A percentile compares a stretch with the other conserved stretches of the same genome.
Evolutionary conservation across 1,140 invertebrate species (phyloP).

Genomic region (Euwallacea fornicatus): DNA sequence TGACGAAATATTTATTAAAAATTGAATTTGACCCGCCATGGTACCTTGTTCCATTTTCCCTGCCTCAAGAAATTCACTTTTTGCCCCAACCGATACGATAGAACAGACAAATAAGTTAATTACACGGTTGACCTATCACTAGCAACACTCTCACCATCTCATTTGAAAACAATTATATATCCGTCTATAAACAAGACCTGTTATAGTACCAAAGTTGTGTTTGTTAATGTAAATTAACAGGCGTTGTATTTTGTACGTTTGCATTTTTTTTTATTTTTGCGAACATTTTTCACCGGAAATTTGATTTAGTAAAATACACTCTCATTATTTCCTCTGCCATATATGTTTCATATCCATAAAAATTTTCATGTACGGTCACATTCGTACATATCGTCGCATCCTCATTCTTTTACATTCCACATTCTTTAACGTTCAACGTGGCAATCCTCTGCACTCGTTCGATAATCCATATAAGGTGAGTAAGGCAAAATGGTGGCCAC

Average conservation of each 20-base stretch:
- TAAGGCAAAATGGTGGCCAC: too few relatives aligned
- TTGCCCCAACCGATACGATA: too few relatives aligned
- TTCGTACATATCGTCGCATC: too few relatives aligned
- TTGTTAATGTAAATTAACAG: not conserved
- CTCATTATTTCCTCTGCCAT: too few relatives aligned
- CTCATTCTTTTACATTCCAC: too few relatives aligned
- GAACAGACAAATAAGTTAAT: constrained; percentile 3
- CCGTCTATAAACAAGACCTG: not conserved
- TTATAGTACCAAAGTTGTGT: not conserved
- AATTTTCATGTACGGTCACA: too few relatives aligned
- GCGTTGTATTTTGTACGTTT: not conserved
- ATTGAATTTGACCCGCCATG: not conserved
- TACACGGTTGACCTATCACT: constrained; percentile 5
- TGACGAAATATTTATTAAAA: too few relatives aligned
- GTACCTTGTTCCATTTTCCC: not conserved
- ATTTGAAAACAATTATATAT: constrained; percentile 12
- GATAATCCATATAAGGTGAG: too few relatives aligned
- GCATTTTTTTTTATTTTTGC: not conserved
- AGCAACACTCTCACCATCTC: not conserved
- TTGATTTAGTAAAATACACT: too few relatives aligned
- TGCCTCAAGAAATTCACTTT: not conserved
- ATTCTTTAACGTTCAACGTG: too few relatives aligned
- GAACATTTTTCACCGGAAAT: not conserved
- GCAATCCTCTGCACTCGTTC: too few relatives aligned
- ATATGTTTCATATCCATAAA: too few relatives aligned